A percentile compares a stretch with the other conserved stretches of the same genome.
Evolutionary conservation across 92 coral and sea anemone species (phyloP).

Genomic region (Parazoanthus darwini): DNA sequence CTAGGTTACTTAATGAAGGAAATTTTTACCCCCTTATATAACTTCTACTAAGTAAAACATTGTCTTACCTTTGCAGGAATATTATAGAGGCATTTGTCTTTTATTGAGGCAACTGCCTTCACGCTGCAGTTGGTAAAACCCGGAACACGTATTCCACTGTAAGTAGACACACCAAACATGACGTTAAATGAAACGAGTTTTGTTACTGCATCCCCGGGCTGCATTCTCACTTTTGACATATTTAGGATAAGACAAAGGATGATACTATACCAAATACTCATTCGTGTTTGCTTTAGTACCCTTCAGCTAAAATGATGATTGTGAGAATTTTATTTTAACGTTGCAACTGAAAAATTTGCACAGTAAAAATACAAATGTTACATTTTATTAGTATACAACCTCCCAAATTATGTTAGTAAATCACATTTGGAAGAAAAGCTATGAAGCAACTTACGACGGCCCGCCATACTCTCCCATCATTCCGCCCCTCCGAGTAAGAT

Average conservation of each 20-base stretch:
- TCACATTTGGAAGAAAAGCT: background rate
- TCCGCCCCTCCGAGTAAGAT: background rate
- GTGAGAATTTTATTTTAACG: too few relatives aligned
- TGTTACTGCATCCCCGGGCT: background rate
- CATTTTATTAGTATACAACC: background rate
- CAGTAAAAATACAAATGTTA: too few relatives aligned
- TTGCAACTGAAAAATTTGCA: too few relatives aligned
- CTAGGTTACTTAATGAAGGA: too few relatives aligned
- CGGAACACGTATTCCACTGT: constrained; percentile 51
- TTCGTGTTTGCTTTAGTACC: background rate
- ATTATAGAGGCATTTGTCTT: constrained; percentile 27
- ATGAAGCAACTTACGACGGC: background rate
- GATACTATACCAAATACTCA: background rate
- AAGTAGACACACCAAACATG: background rate
- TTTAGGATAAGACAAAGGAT: background rate
- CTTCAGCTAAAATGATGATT: background rate
- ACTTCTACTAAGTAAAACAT: too few relatives aligned
- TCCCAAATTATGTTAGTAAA: too few relatives aligned
- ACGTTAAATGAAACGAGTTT: too few relatives aligned
- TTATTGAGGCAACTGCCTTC: background rate
- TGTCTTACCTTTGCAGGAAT: constrained; percentile 10
- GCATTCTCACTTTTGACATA: background rate
- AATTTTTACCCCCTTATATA: too few relatives aligned
- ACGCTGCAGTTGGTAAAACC: constrained; percentile 57
- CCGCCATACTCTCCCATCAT: background rate